Evolutionary conservation across 2,888 invertebrate species (phyloP), one percentile per base, ranked within the genome.

Genomic region (Scaptomyza tumidula): DNA sequence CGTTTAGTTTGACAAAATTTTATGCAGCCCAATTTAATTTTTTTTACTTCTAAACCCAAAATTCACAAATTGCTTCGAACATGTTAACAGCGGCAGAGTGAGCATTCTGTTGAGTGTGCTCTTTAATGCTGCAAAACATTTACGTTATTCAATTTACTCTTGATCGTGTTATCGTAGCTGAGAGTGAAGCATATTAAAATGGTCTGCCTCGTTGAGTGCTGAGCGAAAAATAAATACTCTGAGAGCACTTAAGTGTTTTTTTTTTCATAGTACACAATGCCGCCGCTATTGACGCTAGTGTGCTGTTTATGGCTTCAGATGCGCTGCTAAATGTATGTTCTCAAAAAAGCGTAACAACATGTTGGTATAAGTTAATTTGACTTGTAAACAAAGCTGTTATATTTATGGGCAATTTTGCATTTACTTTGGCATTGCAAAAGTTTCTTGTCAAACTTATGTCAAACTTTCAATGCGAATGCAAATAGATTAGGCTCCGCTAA

Each of bases 81-180:
- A 24, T 52, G 48, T 37, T 6, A 65, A 59, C 27, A 76, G 49
- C 13, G 6, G 0, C 48, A 43, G 24, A 24, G 37, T n/a, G 37
- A 63, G 52, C 66, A 55, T 52, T 54, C 29, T 41, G 45, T 48
- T 55, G 24, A 7, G 27, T 41, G 37, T 37, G 27, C 75, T 68
- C 76, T 74, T 75, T 19, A 24, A n/a, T 16, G 14, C 35, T 24
- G 39, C 29, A 24, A 56, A 43, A 2, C 1, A 31, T 39, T 50
- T 46, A 35, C 57, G 53, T 16, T 39, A 48, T 44, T 58, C 24
- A 37, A 13, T 13, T 16, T 16, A 1, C 77, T 84, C 67, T 66
- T 80, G 57, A 71, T 61, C 68, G 52, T 11, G 46, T 64, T 72
- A 67, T 60, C 66, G 72, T 67, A 69, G 6, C 11, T 57, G 63